A percentile compares a stretch with the other conserved stretches of the same genome.
These are phyloP conservation scores for Colistium nudipinnis DNA, from an alignment of 2,113 vertebrate species.

Conservation along the genomic window DNA sequence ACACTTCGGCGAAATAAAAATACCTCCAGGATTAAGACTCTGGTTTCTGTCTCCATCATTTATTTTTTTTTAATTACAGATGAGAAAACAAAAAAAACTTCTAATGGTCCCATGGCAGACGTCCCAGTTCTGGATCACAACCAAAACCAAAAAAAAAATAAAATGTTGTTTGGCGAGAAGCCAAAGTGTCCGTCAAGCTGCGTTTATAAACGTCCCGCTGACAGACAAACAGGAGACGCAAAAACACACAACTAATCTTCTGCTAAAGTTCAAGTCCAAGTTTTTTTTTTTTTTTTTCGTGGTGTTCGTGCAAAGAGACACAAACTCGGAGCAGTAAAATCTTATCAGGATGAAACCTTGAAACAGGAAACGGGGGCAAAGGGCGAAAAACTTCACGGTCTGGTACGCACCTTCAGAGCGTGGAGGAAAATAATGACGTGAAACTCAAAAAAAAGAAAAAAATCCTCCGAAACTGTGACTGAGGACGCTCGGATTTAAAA, in stretches of 20 bases:
- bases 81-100: no score
- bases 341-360: slow-evolving; percentile 62
- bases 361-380: no score
- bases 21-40: slow-evolving; percentile 26
- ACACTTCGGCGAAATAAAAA: background rate
- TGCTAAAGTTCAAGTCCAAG: background rate
- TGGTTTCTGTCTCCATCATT: slow-evolving; percentile 13
- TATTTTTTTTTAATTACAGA: slow-evolving; percentile 24
- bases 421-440: no score
- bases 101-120: slow-evolving; percentile 24
- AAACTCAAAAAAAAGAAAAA: no score
- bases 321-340: slow-evolving; percentile 37
- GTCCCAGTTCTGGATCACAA: slow-evolving; percentile 37
- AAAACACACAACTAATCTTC: background rate
- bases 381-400: no score
- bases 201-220: slow-evolving; percentile 20
- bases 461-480: no score
- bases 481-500: no score
- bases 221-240: no score
- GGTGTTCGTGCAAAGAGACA: background rate
- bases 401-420: no score
- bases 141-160: slow-evolving; percentile 21
- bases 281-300: no score
- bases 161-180: slow-evolving; percentile 9
- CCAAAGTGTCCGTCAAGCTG: slow-evolving; percentile 12